These are phyloP conservation scores for Poeciliopsis gracilis DNA, from an alignment of 2,797 vertebrate genomes.

Conservation along the genomic window DNA sequence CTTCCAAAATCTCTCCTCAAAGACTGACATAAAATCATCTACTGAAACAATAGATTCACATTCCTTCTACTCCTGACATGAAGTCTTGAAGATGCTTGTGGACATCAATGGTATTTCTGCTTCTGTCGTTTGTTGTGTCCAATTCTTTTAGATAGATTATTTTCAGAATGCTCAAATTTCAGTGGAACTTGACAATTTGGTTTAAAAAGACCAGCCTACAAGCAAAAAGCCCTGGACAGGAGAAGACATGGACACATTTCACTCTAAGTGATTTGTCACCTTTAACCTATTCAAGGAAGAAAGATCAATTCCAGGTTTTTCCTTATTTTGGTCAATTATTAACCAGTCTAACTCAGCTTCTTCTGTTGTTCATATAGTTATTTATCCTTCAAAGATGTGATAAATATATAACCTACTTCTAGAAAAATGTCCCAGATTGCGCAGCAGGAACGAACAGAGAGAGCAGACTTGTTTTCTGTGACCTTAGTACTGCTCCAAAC, in stretches of 20 bases:
- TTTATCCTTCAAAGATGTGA: not conserved
- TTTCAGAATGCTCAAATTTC: not conserved
- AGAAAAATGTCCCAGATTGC: not conserved
- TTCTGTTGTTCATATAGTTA: not conserved
- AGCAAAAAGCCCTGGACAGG: not conserved
- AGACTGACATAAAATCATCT: not conserved
- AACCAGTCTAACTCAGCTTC: not conserved
- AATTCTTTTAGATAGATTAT: not conserved
- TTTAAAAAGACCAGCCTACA: not conserved
- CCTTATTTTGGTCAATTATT: constrained; percentile 13
- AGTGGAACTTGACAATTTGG: not conserved
- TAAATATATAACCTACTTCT: not conserved
- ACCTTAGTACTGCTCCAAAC: constrained; percentile 56
- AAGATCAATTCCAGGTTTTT: not conserved
- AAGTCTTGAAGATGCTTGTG: not conserved
- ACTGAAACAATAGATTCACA: not conserved
- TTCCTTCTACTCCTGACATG: not conserved
- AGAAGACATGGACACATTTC: not conserved
- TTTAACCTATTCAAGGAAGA: not conserved
- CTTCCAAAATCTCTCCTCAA: not conserved
- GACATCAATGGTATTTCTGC: no score
- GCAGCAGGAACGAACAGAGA: constrained; percentile 8
- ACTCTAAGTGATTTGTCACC: not conserved
- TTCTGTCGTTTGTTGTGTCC: not conserved
- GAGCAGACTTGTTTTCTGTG: constrained; percentile 35